These are phyloP conservation scores for Typhlichthys eigenmanni DNA, from an alignment of 2,797 vertebrate species.

Conservation along the genomic window DNA sequence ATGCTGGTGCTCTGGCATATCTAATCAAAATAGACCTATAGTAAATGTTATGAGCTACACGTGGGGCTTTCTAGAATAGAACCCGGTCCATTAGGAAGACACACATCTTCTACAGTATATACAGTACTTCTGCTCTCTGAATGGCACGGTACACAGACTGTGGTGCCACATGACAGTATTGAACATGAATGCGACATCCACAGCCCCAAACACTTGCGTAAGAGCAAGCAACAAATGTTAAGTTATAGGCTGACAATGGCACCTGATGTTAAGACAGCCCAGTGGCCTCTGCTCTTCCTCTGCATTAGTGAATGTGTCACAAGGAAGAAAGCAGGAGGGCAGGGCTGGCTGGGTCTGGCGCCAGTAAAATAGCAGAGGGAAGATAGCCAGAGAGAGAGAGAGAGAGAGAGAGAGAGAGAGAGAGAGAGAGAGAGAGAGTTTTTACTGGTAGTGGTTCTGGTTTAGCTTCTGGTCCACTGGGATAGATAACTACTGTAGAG, in stretches of 20 bases:
- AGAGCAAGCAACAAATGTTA: slow-evolving; percentile 39
- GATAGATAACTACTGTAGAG: slow-evolving; percentile 29
- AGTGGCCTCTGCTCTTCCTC: slow-evolving; percentile 49
- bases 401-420: slow-evolving; percentile 16
- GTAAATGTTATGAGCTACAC: too few relatives aligned
- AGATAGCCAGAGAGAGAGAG: slow-evolving; percentile 11
- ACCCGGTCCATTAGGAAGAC: too few relatives aligned
- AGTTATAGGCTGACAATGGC: slow-evolving; percentile 34
- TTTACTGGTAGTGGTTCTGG: slow-evolving; percentile 18
- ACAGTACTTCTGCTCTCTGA: too few relatives aligned
- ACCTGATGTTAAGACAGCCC: slow-evolving; percentile 49
- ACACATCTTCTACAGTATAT: too few relatives aligned
- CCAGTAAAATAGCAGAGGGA: slow-evolving; percentile 33
- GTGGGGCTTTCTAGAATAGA: too few relatives aligned
- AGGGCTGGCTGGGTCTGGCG: slow-evolving; percentile 54
- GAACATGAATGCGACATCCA: too few relatives aligned
- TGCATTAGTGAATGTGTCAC: slow-evolving; percentile 60
- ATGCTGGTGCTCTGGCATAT: too few relatives aligned
- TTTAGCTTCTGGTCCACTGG: slow-evolving; percentile 31
- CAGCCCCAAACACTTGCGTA: slow-evolving; percentile 14
- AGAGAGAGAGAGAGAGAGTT: background rate
- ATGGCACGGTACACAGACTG: too few relatives aligned
- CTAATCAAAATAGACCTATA: too few relatives aligned
- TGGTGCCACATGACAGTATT: too few relatives aligned
- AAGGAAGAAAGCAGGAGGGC: slow-evolving; percentile 38